These are phyloP conservation scores for Eurytoma adleriae DNA, from an alignment of 2,888 invertebrate species.

Conservation along the genomic window DNA sequence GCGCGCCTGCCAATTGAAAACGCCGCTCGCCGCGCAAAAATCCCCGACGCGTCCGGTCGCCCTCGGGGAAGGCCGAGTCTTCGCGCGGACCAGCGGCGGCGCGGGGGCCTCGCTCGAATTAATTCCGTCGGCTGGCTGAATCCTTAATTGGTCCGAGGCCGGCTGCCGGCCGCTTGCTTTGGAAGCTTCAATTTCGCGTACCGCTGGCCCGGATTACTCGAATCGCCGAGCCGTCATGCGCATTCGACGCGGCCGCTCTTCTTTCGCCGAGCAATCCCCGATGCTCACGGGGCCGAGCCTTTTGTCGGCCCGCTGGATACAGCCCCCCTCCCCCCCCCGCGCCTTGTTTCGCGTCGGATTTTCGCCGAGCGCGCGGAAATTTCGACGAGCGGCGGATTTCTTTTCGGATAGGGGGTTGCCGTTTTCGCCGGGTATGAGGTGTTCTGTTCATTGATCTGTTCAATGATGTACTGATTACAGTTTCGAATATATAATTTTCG, in stretches of 20 bases:
- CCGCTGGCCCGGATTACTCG: constrained; percentile 23
- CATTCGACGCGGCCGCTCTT: constrained; percentile 26
- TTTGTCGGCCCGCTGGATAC: too few species aligned
- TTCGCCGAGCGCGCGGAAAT: too few species aligned
- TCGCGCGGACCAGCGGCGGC: not conserved
- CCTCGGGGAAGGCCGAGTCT: not conserved
- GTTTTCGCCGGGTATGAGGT: too few species aligned
- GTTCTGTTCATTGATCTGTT: too few species aligned
- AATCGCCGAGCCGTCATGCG: constrained; percentile 43
- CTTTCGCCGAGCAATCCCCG: too few species aligned
- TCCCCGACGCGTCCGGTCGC: not conserved
- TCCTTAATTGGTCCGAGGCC: constrained; percentile 16
- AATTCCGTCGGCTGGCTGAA: constrained; percentile 7
- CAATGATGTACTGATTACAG: too few species aligned
- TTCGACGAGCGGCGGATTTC: too few species aligned
- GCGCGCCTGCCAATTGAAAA: not conserved
- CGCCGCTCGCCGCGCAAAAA: not conserved
- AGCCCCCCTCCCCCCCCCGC: too few species aligned
- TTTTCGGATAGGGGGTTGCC: too few species aligned
- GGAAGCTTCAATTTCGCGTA: constrained; percentile 20
- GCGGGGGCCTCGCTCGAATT: not conserved
- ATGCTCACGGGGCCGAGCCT: too few species aligned
- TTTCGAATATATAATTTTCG: too few species aligned
- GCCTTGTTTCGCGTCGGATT: too few species aligned
- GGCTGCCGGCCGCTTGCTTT: not conserved